A percentile compares a stretch with the other conserved stretches of the same genome.
Evolutionary conservation across 2,888 invertebrate species (phyloP).

Genomic region (Chironomus tentans): DNA sequence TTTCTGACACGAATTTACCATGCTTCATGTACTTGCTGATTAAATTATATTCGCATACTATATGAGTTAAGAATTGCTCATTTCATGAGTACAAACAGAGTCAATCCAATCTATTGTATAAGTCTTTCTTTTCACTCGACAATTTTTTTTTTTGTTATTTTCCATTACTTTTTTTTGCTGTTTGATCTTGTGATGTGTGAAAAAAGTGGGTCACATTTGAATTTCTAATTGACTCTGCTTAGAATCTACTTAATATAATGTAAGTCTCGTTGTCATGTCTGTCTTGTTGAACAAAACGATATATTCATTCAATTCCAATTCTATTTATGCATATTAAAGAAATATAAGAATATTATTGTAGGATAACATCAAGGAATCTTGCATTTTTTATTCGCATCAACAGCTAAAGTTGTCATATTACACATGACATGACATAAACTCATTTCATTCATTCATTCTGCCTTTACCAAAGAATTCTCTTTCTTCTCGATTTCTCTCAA

Average conservation of each 20-base stretch:
- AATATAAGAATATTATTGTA: too few relatives aligned
- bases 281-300: not conserved
- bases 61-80: too few relatives aligned
- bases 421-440: not conserved
- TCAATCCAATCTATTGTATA: too few relatives aligned
- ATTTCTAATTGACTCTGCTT: constrained; percentile 1
- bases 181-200: not conserved
- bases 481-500: too few relatives aligned
- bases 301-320: not conserved
- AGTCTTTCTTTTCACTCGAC: not conserved
- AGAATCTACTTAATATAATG: not conserved
- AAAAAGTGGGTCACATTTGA: constrained; percentile 1
- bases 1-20: too few relatives aligned
- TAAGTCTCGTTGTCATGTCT: not conserved
- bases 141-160: not conserved
- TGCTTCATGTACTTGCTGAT: too few relatives aligned
- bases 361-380: not conserved
- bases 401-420: not conserved
- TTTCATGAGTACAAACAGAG: too few relatives aligned
- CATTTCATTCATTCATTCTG: too few relatives aligned
- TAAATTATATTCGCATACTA: too few relatives aligned
- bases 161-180: not conserved
- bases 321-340: not conserved
- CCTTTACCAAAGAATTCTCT: too few relatives aligned
- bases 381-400: not conserved